Evolutionary conservation across 2,888 invertebrate species (phyloP), one percentile per base, ranked within the genome.

Genomic region (Galerucella nymphaeae): DNA sequence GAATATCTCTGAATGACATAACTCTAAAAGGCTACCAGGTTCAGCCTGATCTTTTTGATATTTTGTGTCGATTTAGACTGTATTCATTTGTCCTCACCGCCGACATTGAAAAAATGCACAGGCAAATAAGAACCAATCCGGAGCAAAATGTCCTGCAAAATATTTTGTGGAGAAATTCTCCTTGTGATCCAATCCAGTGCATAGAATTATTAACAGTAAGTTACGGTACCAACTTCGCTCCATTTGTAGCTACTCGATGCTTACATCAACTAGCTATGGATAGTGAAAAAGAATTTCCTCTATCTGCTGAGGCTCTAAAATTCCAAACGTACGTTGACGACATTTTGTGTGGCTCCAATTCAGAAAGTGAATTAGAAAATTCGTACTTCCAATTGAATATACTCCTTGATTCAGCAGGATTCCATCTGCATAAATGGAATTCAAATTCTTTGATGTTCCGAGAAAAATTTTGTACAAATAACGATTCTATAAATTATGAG

Each of bases 301-400:
- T 59, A 30, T 59, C 63, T 0, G 41, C 55, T 10, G 45, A 64
- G 42, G 59, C 57, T 42, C 14, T 64, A 38, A 14, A 42, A 50
- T 41, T 30, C 18, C 61, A 70, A 20, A 61, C 62, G n/a, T 70
- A 70, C 50, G 50, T 70, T 59, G 70, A 70, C 41, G 69, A 70
- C 50, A 14, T 70, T 14, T 57, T 70, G 13, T 53, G 53, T 20
- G 70, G 70, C 13, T 23, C 70, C 10, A 38, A 42, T 45, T 58
- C 58, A 20, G 58, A 67, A 48, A 58, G 41, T 18, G 20, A 69
- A 55, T 63, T 69, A 16, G 59, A 30, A n/a, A n/a, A 30, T 30
- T 30, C 30, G 30, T 8, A 30, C 30, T 30, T 30, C 30, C 30
- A 30, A 30, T 30, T 30, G 8, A 30, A 69, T 55, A 69, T 18